These are phyloP conservation scores for Heterotis niloticus DNA, from an alignment of 2,113 vertebrate genomes.

Conservation along the genomic window DNA sequence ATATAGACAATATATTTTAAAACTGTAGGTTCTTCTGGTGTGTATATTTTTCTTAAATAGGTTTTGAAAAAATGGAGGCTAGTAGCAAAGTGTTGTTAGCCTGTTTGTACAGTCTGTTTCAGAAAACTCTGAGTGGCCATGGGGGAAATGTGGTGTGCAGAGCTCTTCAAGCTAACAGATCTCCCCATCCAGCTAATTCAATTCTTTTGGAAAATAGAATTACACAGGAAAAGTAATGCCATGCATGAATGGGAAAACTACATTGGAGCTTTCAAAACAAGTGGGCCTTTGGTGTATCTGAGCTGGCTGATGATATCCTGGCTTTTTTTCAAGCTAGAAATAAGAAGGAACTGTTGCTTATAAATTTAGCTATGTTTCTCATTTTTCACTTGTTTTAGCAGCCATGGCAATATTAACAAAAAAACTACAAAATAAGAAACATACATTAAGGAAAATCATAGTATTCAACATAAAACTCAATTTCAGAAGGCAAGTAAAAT, in stretches of 20 bases:
- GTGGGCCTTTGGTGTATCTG: neutral
- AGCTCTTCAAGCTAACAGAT: neutral
- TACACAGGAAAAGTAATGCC: constrained; percentile 16
- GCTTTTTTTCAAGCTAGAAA: neutral
- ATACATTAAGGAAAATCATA: too few relatives aligned
- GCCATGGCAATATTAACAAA: neutral
- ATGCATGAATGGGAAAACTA: neutral
- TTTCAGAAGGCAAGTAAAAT: too few relatives aligned
- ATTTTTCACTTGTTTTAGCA: neutral
- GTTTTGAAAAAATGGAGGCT: too few relatives aligned
- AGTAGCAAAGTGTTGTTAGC: too few relatives aligned
- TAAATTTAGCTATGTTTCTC: neutral
- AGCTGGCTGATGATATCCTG: neutral
- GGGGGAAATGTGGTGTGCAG: constrained; percentile 2
- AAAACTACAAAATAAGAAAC: neutral
- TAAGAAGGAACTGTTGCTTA: neutral
- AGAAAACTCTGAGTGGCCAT: neutral
- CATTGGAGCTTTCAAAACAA: constrained; percentile 1
- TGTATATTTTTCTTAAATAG: too few relatives aligned
- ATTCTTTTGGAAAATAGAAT: constrained; percentile 8
- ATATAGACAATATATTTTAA: too few relatives aligned
- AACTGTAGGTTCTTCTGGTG: too few relatives aligned
- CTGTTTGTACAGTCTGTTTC: neutral
- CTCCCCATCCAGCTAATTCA: neutral
- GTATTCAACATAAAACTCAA: too few relatives aligned